These are phyloP conservation scores for Zophobas atratus DNA, from an alignment of 1,140 invertebrate species.

Conservation along the genomic window DNA sequence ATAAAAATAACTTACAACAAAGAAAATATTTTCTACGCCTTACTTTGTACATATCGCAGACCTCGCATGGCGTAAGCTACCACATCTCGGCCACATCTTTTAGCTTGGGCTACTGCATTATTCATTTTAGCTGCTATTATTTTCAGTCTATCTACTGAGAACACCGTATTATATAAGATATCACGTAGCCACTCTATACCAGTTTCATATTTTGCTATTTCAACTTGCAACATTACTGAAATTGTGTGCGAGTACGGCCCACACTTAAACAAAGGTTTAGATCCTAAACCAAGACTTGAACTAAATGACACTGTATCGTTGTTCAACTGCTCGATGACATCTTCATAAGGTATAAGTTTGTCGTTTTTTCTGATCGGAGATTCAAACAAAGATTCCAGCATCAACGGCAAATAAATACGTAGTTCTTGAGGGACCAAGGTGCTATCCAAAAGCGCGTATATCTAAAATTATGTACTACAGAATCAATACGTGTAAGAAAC, in stretches of 20 bases:
- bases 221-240: constrained; percentile 74
- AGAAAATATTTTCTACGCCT: constrained; percentile 16
- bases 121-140: constrained; percentile 83
- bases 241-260: constrained; percentile 76
- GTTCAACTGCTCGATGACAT: constrained; percentile 83
- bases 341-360: constrained; percentile 77
- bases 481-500: neutral
- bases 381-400: constrained; percentile 81
- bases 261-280: constrained; percentile 64
- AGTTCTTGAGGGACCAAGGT: constrained; percentile 72
- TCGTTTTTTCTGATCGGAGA: constrained; percentile 74
- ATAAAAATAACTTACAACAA: neutral
- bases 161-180: constrained; percentile 79
- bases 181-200: constrained; percentile 85
- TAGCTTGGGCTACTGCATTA: constrained; percentile 82
- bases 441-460: constrained; percentile 82
- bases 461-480: constrained; percentile 65
- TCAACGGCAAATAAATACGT: constrained; percentile 81
- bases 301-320: constrained; percentile 77
- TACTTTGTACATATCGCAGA: constrained; percentile 76
- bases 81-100: constrained; percentile 77
- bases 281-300: constrained; percentile 74
- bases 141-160: constrained; percentile 81
- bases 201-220: constrained; percentile 82
- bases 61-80: constrained; percentile 75